A percentile compares a stretch with the other conserved stretches of the same genome.
These are phyloP conservation scores for Pygmarrhopalites habei DNA, from an alignment of 1,140 invertebrate genomes.

Conservation along the genomic window DNA sequence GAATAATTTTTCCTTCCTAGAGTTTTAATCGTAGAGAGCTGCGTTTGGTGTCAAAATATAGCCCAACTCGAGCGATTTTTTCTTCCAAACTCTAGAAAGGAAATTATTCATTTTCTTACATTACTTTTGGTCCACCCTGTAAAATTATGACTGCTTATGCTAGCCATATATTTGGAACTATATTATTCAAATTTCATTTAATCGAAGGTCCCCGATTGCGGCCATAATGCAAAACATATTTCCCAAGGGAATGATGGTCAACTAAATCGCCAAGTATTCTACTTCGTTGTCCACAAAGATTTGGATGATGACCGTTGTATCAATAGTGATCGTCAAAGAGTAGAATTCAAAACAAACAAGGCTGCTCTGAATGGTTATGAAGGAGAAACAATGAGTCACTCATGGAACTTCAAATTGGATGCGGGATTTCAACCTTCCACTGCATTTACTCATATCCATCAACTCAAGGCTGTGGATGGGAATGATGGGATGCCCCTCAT, in stretches of 20 bases:
- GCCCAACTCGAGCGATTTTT: too few relatives aligned
- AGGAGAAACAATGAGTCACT: slow-evolving; percentile 18
- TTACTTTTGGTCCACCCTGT: too few relatives aligned
- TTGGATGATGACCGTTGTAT: slow-evolving; percentile 27
- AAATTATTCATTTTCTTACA: too few relatives aligned
- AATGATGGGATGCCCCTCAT: slow-evolving; percentile 22
- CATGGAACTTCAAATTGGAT: slow-evolving; percentile 31
- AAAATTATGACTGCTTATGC: too few relatives aligned
- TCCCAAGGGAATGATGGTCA: slow-evolving; percentile 8
- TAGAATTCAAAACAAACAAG: slow-evolving; percentile 19
- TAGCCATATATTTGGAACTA: too few relatives aligned
- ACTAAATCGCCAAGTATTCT: slow-evolving; percentile 16
- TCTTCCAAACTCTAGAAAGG: too few relatives aligned
- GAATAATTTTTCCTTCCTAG: too few relatives aligned
- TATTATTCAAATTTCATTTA: too few relatives aligned
- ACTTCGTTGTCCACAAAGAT: slow-evolving; percentile 18
- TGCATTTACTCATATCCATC: slow-evolving; percentile 22
- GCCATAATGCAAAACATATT: slow-evolving; percentile 10
- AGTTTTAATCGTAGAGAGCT: too few relatives aligned
- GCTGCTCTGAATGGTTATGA: slow-evolving; percentile 2
- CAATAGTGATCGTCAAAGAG: slow-evolving; percentile 24
- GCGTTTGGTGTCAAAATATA: too few relatives aligned
- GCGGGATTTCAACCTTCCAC: slow-evolving; percentile 24
- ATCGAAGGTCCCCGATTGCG: slow-evolving; percentile 1
- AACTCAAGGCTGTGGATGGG: slow-evolving; percentile 29